Evolutionary conservation across 1,140 invertebrate species (phyloP).

Genomic region (Vanessa atalanta): DNA sequence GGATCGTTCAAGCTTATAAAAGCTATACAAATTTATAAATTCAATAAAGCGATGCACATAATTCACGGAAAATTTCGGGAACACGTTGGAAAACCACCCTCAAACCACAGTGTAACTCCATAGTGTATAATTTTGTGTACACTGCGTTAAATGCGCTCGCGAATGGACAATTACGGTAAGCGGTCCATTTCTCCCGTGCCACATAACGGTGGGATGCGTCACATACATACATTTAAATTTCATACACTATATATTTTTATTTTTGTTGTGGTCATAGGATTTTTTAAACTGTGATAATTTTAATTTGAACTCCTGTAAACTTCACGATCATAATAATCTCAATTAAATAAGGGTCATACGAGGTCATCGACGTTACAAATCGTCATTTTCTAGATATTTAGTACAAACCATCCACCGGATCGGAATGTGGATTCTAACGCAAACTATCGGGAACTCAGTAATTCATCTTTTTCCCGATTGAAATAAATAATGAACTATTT

Average conservation of each 20-base stretch:
- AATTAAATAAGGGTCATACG: too few species aligned
- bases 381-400: too few species aligned
- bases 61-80: slow-evolving; percentile 23
- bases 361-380: too few species aligned
- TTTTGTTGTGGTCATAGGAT: neutral
- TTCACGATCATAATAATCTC: too few species aligned
- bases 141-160: slow-evolving; percentile 55
- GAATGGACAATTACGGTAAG: slow-evolving; percentile 64
- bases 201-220: slow-evolving; percentile 36
- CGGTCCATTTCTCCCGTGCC: slow-evolving; percentile 54
- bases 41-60: slow-evolving; percentile 15
- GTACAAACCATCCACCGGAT: too few species aligned
- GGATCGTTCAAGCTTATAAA: slow-evolving; percentile 1
- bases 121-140: slow-evolving; percentile 59
- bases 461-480: too few species aligned
- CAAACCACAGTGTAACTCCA: slow-evolving; percentile 39
- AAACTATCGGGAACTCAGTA: too few species aligned
- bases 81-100: slow-evolving; percentile 29
- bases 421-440: too few species aligned
- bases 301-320: neutral
- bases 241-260: slow-evolving; percentile 4
- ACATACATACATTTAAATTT: slow-evolving; percentile 20
- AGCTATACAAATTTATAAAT: slow-evolving; percentile 6
- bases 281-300: neutral
- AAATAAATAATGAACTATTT: too few species aligned